Conservation (phyloP, 2,113 vertebrate genomes). For the Lontra canadensis region DNA sequence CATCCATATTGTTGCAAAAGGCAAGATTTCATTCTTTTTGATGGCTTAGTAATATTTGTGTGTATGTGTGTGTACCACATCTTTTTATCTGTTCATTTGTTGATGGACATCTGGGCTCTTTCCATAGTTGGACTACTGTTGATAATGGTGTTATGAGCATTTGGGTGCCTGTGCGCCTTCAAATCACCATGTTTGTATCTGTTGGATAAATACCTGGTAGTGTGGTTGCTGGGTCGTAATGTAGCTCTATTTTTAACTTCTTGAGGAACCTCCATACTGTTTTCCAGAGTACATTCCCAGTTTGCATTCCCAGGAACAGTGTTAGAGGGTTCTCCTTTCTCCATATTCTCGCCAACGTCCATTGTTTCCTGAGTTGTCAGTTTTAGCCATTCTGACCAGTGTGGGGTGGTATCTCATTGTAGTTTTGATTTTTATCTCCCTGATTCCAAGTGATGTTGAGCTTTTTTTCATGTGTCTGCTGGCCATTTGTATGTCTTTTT, state of each 20-base stretch:
- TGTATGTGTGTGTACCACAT: background rate
- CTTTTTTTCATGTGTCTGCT: background rate
- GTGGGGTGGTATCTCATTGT: background rate
- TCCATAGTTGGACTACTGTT: background rate
- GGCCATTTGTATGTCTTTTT: background rate
- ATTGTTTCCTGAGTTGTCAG: background rate
- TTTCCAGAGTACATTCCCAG: background rate
- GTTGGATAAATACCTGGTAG: background rate
- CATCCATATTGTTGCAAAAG: background rate
- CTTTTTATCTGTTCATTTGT: background rate
- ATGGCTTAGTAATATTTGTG: background rate
- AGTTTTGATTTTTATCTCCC: background rate
- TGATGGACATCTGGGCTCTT: background rate
- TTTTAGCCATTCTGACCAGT: background rate
- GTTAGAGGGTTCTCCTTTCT: background rate
- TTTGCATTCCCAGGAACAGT: background rate
- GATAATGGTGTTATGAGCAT: background rate
- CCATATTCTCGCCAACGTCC: background rate
- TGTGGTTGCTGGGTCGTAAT: background rate
- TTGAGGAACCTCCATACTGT: background rate
- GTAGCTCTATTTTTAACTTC: background rate
- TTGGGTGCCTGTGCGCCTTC: background rate
- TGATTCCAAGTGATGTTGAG: background rate
- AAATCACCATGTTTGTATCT: background rate
- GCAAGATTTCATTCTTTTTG: background rate